These are phyloP conservation scores for Oxycera nigricornis DNA, from an alignment of 2,888 invertebrate species.

Conservation along the genomic window DNA sequence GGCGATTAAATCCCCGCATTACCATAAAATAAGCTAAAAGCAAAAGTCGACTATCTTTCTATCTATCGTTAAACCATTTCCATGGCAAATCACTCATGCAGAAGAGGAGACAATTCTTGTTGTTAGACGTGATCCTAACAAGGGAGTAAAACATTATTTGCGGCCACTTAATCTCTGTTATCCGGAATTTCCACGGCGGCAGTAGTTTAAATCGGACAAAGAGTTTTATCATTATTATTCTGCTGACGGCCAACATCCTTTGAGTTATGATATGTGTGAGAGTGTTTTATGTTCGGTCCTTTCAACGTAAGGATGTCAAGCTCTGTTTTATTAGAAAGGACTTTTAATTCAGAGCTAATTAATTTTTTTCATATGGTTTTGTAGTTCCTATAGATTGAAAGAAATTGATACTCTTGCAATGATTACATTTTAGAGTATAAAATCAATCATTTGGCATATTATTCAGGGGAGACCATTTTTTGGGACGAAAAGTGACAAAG, in stretches of 20 bases:
- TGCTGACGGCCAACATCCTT: not conserved
- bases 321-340: too few species aligned
- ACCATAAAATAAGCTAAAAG: constrained; percentile 34
- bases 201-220: constrained; percentile 2
- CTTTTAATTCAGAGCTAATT: too few species aligned
- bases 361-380: too few species aligned
- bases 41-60: not conserved
- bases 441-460: too few species aligned
- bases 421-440: too few species aligned
- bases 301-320: too few species aligned
- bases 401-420: too few species aligned
- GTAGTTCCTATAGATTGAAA: too few species aligned
- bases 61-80: constrained; percentile 5
- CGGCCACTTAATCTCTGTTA: constrained; percentile 33
- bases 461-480: too few species aligned
- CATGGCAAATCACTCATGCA: constrained; percentile 35
- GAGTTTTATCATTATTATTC: constrained; percentile 2
- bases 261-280: too few species aligned
- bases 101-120: constrained; percentile 29
- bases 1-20: constrained; percentile 37
- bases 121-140: constrained; percentile 2
- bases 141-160: constrained; percentile 29
- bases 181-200: constrained; percentile 21
- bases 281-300: too few species aligned
- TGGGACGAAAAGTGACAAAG: too few species aligned